Conservation (phyloP, 2,797 vertebrate genomes). For the Enteromius paludinosus region DNA sequence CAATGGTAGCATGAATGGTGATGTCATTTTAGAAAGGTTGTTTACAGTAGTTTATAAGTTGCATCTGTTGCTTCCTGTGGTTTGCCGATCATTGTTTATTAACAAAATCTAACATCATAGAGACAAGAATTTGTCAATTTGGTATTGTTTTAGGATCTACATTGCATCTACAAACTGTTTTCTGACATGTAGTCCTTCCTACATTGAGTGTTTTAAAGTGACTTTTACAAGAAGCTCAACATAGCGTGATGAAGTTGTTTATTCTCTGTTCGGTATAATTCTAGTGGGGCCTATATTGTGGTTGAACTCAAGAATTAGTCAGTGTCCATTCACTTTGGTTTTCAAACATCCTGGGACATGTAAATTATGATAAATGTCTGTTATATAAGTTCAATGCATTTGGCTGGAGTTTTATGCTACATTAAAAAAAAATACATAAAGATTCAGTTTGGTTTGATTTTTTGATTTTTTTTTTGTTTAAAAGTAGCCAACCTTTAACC, state of each 20-base stretch:
- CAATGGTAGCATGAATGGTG: slow-evolving; percentile 4
- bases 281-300: slow-evolving; percentile 41
- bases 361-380: neutral
- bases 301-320: slow-evolving; percentile 53
- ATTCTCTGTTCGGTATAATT: slow-evolving; percentile 47
- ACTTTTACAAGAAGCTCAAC: slow-evolving; percentile 45
- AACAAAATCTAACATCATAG: neutral
- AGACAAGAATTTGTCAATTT: neutral
- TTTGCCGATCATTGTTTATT: neutral
- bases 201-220: slow-evolving; percentile 37
- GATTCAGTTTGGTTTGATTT: slow-evolving; percentile 19
- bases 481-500: slow-evolving; percentile 9
- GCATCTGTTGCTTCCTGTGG: slow-evolving; percentile 1
- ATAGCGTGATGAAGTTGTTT: slow-evolving; percentile 50
- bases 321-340: slow-evolving; percentile 41
- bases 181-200: neutral
- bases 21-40: neutral
- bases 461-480: neutral
- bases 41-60: neutral
- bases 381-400: neutral
- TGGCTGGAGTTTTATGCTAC: neutral
- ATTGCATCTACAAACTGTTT: slow-evolving; percentile 2
- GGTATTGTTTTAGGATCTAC: neutral
- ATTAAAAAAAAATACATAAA: neutral
- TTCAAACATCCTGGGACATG: neutral